These are phyloP conservation scores for Rugalucina vietnamica DNA, from an alignment of 2,888 invertebrate genomes.

Conservation along the genomic window DNA sequence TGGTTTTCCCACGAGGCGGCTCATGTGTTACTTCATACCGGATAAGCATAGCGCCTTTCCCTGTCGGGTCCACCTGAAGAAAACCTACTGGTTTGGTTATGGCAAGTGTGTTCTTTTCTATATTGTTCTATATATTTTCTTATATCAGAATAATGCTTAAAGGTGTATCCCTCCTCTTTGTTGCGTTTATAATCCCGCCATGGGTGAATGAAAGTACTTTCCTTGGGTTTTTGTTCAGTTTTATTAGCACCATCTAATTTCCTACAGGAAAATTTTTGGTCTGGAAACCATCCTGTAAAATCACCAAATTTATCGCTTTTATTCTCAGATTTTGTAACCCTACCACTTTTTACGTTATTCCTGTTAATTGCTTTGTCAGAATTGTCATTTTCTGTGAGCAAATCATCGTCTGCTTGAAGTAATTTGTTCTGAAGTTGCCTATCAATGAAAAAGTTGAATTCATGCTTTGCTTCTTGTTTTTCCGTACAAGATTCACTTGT, in stretches of 20 bases:
- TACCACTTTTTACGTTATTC: slow-evolving; percentile 50
- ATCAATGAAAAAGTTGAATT: slow-evolving; percentile 65
- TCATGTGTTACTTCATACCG: too few relatives aligned
- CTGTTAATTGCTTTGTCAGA: slow-evolving; percentile 43
- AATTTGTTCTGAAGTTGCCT: slow-evolving; percentile 72
- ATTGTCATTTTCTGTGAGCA: slow-evolving; percentile 43
- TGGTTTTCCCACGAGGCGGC: too few relatives aligned
- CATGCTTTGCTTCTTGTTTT: slow-evolving; percentile 58
- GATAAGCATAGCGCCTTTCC: background rate
- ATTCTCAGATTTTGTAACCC: slow-evolving; percentile 33
- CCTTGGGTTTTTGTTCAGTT: slow-evolving; percentile 37
- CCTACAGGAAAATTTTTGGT: slow-evolving; percentile 67
- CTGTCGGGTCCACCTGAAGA: slow-evolving; percentile 31
- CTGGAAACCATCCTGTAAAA: slow-evolving; percentile 71
- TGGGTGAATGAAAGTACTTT: slow-evolving; percentile 55
- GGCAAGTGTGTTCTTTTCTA: slow-evolving; percentile 65
- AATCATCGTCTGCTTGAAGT: slow-evolving; percentile 71
- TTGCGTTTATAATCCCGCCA: slow-evolving; percentile 64
- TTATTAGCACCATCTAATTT: slow-evolving; percentile 58
- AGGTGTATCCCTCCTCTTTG: slow-evolving; percentile 64
- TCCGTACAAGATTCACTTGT: slow-evolving; percentile 43
- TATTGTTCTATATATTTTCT: slow-evolving; percentile 73
- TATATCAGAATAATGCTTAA: slow-evolving; percentile 69
- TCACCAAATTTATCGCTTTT: slow-evolving; percentile 40
- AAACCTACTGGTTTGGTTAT: slow-evolving; percentile 20